Evolutionary conservation across 2,797 vertebrate genomes (phyloP).

Genomic region (Characodon lateralis): DNA sequence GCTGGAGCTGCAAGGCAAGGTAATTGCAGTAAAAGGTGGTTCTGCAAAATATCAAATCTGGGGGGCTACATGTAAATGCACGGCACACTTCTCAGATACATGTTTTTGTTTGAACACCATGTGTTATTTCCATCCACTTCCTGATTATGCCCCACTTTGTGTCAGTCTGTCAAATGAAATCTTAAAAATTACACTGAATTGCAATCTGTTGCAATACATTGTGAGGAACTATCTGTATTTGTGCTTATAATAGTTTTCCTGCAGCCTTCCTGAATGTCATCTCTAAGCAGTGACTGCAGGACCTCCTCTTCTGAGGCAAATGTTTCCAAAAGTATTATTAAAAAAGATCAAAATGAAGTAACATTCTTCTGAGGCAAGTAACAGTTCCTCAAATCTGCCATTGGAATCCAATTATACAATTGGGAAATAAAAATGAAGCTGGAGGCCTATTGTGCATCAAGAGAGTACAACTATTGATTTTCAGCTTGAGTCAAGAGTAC

Average conservation of each 20-base stretch:
- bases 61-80: neutral
- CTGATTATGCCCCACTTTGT: neutral
- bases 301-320: neutral
- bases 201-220: too few relatives aligned
- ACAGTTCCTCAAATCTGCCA: neutral
- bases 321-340: neutral
- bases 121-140: neutral
- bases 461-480: neutral
- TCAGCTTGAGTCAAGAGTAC: neutral
- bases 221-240: neutral
- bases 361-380: neutral
- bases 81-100: neutral
- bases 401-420: neutral
- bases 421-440: neutral
- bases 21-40: neutral
- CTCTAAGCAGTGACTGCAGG: neutral
- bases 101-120: neutral
- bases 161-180: neutral
- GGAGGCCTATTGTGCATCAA: neutral
- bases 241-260: neutral
- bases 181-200: neutral
- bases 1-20: too few relatives aligned
- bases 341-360: conserved; percentile 1
- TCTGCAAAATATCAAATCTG: neutral
- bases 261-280: neutral